Percentiles rank a stretch among this genome's conserved stretches.
These are phyloP conservation scores for Bursaphelenchus okinawaensis DNA, from an alignment of 2,888 invertebrate species.

Conservation along the genomic window DNA sequence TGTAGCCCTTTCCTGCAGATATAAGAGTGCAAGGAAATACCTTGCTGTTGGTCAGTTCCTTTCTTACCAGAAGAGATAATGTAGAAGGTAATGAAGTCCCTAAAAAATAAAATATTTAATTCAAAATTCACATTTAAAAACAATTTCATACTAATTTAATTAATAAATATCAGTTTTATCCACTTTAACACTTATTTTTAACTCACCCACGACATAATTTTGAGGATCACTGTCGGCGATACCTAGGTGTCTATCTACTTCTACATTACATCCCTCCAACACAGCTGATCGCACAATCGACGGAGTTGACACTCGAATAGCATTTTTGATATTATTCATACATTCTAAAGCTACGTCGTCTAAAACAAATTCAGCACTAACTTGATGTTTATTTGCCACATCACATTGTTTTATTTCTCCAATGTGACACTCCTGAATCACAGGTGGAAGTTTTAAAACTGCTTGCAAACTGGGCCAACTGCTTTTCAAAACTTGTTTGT, in stretches of 20 bases:
- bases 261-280: slow-evolving; percentile 38
- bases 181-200: too few relatives aligned
- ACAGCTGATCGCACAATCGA: slow-evolving; percentile 39
- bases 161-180: too few relatives aligned
- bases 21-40: not conserved
- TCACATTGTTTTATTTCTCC: too few relatives aligned
- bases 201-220: not conserved
- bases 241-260: slow-evolving; percentile 18
- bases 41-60: not conserved
- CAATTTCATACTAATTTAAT: too few relatives aligned
- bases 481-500: slow-evolving; percentile 29
- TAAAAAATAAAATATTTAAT: not conserved
- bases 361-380: too few relatives aligned
- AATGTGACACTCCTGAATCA: slow-evolving; percentile 25
- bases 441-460: slow-evolving; percentile 36
- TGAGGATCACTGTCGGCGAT: slow-evolving; percentile 5
- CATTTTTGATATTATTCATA: too few relatives aligned
- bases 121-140: not conserved
- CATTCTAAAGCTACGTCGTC: too few relatives aligned
- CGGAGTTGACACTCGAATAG: slow-evolving; percentile 32
- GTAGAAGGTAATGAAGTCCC: slow-evolving; percentile 5
- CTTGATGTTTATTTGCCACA: too few relatives aligned
- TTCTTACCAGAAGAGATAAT: not conserved
- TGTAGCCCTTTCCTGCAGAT: not conserved
- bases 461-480: slow-evolving; percentile 31